A percentile compares a stretch with the other conserved stretches of the same genome.
Evolutionary conservation across 1,140 invertebrate genomes (phyloP).

Genomic region (Linepithema humile): DNA sequence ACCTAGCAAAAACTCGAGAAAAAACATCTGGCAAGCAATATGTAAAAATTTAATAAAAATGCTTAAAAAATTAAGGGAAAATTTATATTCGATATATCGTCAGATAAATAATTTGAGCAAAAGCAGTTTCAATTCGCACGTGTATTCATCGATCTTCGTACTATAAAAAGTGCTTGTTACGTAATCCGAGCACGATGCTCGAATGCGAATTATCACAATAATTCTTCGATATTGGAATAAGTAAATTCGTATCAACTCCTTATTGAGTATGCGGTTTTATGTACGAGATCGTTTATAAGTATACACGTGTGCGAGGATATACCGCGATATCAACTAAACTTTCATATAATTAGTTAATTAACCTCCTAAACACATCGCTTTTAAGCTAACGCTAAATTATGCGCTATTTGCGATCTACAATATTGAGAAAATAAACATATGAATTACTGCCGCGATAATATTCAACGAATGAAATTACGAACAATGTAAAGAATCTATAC

Average conservation of each 20-base stretch:
- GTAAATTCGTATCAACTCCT: constrained; percentile 37
- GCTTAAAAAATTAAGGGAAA: too few relatives aligned
- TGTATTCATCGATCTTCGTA: not conserved
- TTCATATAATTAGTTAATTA: constrained; percentile 33
- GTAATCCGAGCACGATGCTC: not conserved
- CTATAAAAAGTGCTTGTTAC: not conserved
- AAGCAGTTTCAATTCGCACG: not conserved
- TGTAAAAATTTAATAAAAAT: too few relatives aligned
- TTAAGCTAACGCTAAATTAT: too few relatives aligned
- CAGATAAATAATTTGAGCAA: not conserved
- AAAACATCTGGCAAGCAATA: too few relatives aligned
- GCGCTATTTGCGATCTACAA: too few relatives aligned
- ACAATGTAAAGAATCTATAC: too few relatives aligned
- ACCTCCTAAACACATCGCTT: not conserved
- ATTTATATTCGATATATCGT: not conserved
- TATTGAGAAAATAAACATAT: too few relatives aligned
- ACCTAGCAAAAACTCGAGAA: too few relatives aligned
- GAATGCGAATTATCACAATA: constrained; percentile 26
- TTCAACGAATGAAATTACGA: too few relatives aligned
- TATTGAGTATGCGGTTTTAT: constrained; percentile 47
- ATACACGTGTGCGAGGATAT: not conserved
- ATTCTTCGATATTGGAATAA: constrained; percentile 47
- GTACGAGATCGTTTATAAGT: not conserved
- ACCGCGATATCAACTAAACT: constrained; percentile 27
- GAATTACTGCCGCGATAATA: too few relatives aligned